phyloP scores from a whole-genome alignment of 2,797 vertebrate species.

The Danio aesculapii region DNA sequence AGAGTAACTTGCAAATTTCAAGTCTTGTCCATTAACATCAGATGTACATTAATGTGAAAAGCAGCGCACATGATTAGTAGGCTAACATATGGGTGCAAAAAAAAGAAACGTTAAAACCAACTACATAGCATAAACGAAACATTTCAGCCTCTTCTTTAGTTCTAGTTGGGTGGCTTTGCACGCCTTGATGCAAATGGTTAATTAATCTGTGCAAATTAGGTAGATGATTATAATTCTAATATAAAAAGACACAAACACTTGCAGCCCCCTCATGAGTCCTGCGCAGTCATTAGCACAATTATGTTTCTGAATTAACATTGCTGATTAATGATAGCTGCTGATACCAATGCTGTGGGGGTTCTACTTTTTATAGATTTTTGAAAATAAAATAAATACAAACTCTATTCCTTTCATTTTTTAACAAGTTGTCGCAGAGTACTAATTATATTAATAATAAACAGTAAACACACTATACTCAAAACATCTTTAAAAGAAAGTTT shows the following conservation, averaged over 20 bases:
- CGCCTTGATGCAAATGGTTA: slow-evolving; percentile 65
- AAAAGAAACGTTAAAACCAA: slow-evolving; percentile 24
- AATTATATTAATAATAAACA: too few species aligned
- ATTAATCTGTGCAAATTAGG: slow-evolving; percentile 69
- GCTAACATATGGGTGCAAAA: neutral
- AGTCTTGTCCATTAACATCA: neutral
- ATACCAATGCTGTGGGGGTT: too few species aligned
- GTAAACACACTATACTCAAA: too few species aligned
- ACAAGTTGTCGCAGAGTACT: too few species aligned
- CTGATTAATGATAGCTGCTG: too few species aligned
- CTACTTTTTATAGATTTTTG: too few species aligned
- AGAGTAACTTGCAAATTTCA: neutral
- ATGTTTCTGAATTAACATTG: slow-evolving; percentile 54
- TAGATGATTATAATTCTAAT: slow-evolving; percentile 75
- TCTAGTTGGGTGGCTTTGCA: slow-evolving; percentile 62
- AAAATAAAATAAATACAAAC: too few species aligned
- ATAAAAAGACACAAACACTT: slow-evolving; percentile 60
- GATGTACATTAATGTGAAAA: neutral
- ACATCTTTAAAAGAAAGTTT: too few species aligned
- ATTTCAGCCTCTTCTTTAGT: slow-evolving; percentile 41
- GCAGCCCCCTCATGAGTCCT: slow-evolving; percentile 52
- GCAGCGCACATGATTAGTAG: too few species aligned
- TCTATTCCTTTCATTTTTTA: too few species aligned
- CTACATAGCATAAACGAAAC: neutral
- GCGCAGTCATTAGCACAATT: slow-evolving; percentile 59